Evolutionary conservation across 2,113 vertebrate genomes (phyloP), one percentile per base, ranked within the genome.

Genomic region (Hippopotamus amphibius): DNA sequence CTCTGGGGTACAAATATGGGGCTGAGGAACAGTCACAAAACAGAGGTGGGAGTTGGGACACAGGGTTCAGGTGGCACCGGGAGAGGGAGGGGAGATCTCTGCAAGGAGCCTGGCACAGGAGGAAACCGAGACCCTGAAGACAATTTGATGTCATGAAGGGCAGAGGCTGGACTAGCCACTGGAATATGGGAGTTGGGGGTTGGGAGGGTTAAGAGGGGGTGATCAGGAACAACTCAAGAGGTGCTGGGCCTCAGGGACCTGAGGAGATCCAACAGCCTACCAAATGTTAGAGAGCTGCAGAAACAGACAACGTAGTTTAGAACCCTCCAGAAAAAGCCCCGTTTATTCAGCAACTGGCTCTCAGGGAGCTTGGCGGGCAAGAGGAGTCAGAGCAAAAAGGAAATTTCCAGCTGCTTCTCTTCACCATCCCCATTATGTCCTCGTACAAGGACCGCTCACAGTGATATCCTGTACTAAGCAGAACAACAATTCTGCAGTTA

Each of bases 131-230:
- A 2, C 12, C 43, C n/a, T 48, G 5, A 0, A 33, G 37, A 26
- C 41, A 63, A 9, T 41, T 53, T 19, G 7, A 9, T 17, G 30
- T 30, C 12, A 16, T 0, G 19, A 63, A 46, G 50, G 83, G 37
- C 59, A 77, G 71, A 95, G 21, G 8, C 26, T 22, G 41, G 37
- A 63, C 16, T 1, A 50, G 14, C 19, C 30, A 79, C 59, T 6
- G n/a, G 17, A 46, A 0, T 3, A 7, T 21, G 57, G 15, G 53
- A 7, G 4, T 0, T 3, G n/a, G 68, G 22, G 16, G 26, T 4
- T 37, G 17, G 22, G 19, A 7, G 43, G 30, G 55, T 14, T 48
- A 26, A 55, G 50, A 30, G 21, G 55, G 55, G 30, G 9, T 55
- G 26, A 63, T 7, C 0, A 6, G 48, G n/a, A n/a, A 16, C 14